A percentile compares a stretch with the other conserved stretches of the same genome.
These are phyloP conservation scores for Platichthys flesus DNA, from an alignment of 2,113 vertebrate genomes.

Conservation along the genomic window DNA sequence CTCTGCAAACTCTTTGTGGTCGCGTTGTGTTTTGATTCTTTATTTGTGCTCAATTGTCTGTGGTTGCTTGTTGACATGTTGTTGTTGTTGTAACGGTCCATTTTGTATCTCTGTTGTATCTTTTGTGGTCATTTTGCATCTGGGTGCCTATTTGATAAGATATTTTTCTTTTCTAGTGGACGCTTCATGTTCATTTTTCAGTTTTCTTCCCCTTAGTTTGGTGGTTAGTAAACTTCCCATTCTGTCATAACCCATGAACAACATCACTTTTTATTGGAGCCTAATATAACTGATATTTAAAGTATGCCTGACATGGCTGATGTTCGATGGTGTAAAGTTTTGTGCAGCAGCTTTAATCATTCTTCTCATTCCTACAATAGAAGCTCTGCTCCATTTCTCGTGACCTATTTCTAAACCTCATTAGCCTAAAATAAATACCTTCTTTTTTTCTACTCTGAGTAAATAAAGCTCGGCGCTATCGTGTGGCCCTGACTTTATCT, in stretches of 20 bases:
- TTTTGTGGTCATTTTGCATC: too few species aligned
- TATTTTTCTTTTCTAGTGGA: background rate
- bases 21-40: too few species aligned
- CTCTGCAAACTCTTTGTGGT: too few species aligned
- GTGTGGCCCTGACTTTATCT: constrained; percentile 20
- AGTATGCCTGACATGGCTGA: background rate
- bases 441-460: background rate
- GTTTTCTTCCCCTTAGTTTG: background rate
- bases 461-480: constrained; percentile 4
- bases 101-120: too few species aligned
- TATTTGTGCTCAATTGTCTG: too few species aligned
- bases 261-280: too few species aligned
- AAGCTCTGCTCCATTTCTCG: constrained; percentile 36
- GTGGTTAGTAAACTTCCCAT: background rate
- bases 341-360: background rate
- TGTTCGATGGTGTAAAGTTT: background rate
- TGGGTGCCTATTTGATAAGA: too few species aligned
- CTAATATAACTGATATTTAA: too few species aligned
- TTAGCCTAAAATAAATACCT: constrained; percentile 57
- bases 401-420: constrained; percentile 61
- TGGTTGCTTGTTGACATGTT: too few species aligned
- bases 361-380: background rate
- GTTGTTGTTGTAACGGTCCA: too few species aligned
- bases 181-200: background rate
- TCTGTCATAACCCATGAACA: too few species aligned